Evolutionary conservation across 2,888 invertebrate species (phyloP).

Genomic region (Caradrina kadenii): DNA sequence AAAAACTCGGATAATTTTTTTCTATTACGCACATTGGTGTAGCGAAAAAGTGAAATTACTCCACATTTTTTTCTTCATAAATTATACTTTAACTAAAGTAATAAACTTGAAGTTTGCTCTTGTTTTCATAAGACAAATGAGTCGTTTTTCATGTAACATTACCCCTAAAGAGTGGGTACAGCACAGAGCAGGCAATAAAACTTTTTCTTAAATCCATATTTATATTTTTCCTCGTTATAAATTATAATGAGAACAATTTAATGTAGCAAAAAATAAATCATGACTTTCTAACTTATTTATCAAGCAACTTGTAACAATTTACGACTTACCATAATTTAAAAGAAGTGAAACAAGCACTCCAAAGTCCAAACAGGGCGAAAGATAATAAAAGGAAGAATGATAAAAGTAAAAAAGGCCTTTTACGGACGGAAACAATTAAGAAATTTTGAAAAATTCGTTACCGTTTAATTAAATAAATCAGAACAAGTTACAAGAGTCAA

Average conservation of each 20-base stretch:
- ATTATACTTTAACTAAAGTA: constrained; percentile 66
- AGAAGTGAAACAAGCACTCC: constrained; percentile 22
- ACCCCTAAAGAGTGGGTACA: constrained; percentile 1
- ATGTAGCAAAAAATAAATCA: constrained; percentile 13
- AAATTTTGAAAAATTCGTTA: constrained; percentile 76
- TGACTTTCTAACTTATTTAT: constrained; percentile 21
- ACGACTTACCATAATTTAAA: constrained; percentile 19
- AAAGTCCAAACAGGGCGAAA: constrained; percentile 33
- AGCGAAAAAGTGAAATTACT: constrained; percentile 66
- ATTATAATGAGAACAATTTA: constrained; percentile 29
- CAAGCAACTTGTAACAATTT: constrained; percentile 20
- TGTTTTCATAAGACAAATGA: constrained; percentile 70
- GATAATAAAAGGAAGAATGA: constrained; percentile 52
- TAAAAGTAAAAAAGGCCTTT: constrained; percentile 50
- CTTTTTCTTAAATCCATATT: constrained; percentile 23
- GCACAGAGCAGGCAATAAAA: constrained; percentile 13
- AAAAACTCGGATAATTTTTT: constrained; percentile 55
- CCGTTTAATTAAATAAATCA: constrained; percentile 87
- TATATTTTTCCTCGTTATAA: constrained; percentile 28
- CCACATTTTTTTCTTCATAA: constrained; percentile 67
- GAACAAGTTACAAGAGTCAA: constrained; percentile 66
- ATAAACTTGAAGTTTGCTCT: constrained; percentile 68
- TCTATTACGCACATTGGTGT: constrained; percentile 49
- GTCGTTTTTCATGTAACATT: constrained; percentile 24
- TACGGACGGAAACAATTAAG: constrained; percentile 85